These are phyloP conservation scores for Hepsetus odoe DNA, from an alignment of 2,113 vertebrate species.

Conservation along the genomic window DNA sequence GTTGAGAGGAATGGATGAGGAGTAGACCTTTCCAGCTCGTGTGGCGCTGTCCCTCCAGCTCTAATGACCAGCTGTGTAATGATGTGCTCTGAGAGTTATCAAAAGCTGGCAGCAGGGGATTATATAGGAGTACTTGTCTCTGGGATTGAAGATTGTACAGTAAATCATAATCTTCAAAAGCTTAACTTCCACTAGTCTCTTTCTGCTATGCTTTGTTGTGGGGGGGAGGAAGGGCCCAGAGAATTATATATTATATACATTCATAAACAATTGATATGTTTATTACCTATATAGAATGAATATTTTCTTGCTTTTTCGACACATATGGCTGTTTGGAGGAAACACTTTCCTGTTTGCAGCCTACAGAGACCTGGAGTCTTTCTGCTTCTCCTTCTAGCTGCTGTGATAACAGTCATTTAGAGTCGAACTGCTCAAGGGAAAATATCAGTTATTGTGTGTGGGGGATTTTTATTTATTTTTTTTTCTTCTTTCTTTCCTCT, in stretches of 20 bases:
- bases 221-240: conserved; percentile 36
- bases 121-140: conserved; percentile 61
- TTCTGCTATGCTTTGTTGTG: conserved; percentile 51
- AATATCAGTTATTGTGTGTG: conserved; percentile 22
- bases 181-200: conserved; percentile 60
- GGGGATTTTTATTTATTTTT: no score
- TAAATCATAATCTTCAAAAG: conserved; percentile 67
- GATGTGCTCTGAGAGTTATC: conserved; percentile 42
- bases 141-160: conserved; percentile 56
- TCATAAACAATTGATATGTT: no score
- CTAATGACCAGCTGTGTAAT: not conserved
- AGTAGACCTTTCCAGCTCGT: not conserved
- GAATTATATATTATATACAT: no score
- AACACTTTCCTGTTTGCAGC: not conserved
- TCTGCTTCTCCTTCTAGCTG: not conserved
- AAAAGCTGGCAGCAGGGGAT: conserved; percentile 63
- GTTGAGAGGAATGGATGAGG: not conserved
- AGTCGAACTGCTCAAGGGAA: conserved; percentile 12
- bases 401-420: not conserved
- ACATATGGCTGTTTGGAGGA: not conserved
- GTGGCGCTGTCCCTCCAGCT: not conserved
- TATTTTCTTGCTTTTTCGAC: not conserved
- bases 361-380: not conserved
- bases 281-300: no score
- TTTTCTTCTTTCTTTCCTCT: no score